Conservation (phyloP, 2,888 invertebrate species). For the Gymnoscelis rufifasciata region DNA sequence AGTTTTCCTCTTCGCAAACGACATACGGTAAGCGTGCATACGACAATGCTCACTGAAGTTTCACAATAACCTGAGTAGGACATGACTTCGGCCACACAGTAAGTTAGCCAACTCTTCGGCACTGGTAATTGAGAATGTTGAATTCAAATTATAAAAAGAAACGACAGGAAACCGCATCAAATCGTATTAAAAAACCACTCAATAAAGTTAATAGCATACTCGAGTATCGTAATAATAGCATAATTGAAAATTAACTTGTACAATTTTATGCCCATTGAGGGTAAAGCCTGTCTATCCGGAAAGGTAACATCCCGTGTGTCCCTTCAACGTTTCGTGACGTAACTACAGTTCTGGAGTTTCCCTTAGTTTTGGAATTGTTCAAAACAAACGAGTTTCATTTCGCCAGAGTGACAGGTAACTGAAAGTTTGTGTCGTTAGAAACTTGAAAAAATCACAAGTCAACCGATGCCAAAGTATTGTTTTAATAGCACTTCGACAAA, state of each 20-base stretch:
- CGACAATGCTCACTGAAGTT: constrained; percentile 1
- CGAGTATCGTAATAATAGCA: constrained; percentile 25
- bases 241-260: constrained; percentile 32
- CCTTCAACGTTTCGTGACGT: constrained; percentile 40
- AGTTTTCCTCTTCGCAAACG: constrained; percentile 67
- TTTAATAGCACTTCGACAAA: constrained; percentile 39
- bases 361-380: constrained; percentile 57
- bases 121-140: too few species aligned
- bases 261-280: constrained; percentile 32
- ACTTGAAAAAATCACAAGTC: constrained; percentile 43
- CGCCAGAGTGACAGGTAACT: constrained; percentile 54
- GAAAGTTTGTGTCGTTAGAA: constrained; percentile 51
- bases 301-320: constrained; percentile 30
- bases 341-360: constrained; percentile 52
- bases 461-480: constrained; percentile 34
- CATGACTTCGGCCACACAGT: too few species aligned
- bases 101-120: too few species aligned
- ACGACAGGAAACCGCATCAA: too few species aligned
- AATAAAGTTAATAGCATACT: constrained; percentile 30
- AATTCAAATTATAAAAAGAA: too few species aligned
- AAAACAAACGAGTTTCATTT: constrained; percentile 64
- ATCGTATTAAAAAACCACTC: constrained; percentile 10
- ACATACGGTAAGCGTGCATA: constrained; percentile 38
- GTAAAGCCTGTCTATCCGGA: constrained; percentile 25
- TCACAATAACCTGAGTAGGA: neutral